Conservation (phyloP, 2,113 vertebrate species). For the Grammomys surdaster region DNA sequence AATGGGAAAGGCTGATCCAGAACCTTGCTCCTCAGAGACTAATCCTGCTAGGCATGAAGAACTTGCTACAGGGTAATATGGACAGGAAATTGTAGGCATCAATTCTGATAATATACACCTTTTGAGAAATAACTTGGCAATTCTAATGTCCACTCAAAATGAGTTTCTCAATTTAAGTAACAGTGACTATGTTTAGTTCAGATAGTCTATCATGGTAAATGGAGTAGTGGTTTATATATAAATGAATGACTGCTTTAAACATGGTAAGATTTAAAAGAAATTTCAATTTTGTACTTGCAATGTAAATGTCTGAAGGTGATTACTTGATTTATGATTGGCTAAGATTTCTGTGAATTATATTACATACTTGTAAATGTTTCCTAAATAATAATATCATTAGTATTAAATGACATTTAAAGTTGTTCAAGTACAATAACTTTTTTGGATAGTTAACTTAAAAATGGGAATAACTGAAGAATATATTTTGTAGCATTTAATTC, state of each 20-base stretch:
- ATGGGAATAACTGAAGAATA: not conserved
- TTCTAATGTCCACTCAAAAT: not conserved
- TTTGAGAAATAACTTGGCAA: not conserved
- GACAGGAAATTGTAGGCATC: slow-evolving; percentile 29
- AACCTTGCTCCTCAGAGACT: not conserved
- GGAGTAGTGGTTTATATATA: not conserved
- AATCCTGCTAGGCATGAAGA: not conserved
- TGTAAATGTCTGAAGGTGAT: not conserved
- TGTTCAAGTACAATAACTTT: slow-evolving; percentile 6
- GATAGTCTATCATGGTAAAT: not conserved
- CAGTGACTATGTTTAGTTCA: slow-evolving; percentile 3
- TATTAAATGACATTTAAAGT: not conserved
- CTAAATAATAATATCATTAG: no score
- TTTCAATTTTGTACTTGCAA: no score
- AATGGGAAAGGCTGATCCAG: not conserved
- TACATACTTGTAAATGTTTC: not conserved
- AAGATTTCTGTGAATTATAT: slow-evolving; percentile 8
- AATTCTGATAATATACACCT: not conserved
- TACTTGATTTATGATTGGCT: not conserved
- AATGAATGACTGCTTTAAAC: not conserved
- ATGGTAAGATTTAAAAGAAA: not conserved
- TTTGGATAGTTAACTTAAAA: slow-evolving; percentile 34
- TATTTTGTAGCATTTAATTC: no score
- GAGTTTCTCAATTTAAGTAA: not conserved
- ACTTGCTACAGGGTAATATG: slow-evolving; percentile 6